A percentile compares a stretch with the other conserved stretches of the same genome.
Conservation (phyloP, 2,888 invertebrate genomes). For the Pilophorus perplexus region DNA sequence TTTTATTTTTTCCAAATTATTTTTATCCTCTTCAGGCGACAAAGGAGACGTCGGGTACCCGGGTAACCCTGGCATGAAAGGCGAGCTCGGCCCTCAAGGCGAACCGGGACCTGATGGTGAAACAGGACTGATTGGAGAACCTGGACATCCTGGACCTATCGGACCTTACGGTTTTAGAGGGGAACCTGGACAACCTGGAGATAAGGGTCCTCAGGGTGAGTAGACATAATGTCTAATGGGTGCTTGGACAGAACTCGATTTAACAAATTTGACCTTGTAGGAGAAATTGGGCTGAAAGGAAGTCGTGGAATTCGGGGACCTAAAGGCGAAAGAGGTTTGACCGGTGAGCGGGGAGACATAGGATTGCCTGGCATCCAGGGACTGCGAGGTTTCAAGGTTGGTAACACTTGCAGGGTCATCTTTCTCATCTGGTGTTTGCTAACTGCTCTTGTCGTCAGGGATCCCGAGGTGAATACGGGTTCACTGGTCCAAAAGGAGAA, state of each 20-base stretch:
- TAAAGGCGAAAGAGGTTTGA: slow-evolving; percentile 57
- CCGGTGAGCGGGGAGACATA: slow-evolving; percentile 54
- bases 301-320: slow-evolving; percentile 54
- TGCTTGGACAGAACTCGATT: background rate
- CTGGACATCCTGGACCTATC: slow-evolving; percentile 54
- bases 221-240: background rate
- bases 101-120: slow-evolving; percentile 54
- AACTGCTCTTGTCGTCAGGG: slow-evolving; percentile 58
- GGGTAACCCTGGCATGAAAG: slow-evolving; percentile 28
- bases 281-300: slow-evolving; percentile 51
- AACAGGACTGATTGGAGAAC: slow-evolving; percentile 45
- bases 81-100: slow-evolving; percentile 44
- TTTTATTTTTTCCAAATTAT: background rate
- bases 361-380: slow-evolving; percentile 49
- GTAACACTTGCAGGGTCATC: background rate
- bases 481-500: slow-evolving; percentile 12
- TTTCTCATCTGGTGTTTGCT: background rate
- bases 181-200: slow-evolving; percentile 52
- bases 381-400: slow-evolving; percentile 54
- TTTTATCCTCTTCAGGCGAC: slow-evolving; percentile 3
- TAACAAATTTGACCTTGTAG: slow-evolving; percentile 52
- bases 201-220: slow-evolving; percentile 13
- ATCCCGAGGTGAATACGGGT: slow-evolving; percentile 63
- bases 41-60: slow-evolving; percentile 29
- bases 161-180: slow-evolving; percentile 53